Base-by-base conservation (phyloP, 2,797 vertebrate species). In the Labeo calbasu region DNA sequence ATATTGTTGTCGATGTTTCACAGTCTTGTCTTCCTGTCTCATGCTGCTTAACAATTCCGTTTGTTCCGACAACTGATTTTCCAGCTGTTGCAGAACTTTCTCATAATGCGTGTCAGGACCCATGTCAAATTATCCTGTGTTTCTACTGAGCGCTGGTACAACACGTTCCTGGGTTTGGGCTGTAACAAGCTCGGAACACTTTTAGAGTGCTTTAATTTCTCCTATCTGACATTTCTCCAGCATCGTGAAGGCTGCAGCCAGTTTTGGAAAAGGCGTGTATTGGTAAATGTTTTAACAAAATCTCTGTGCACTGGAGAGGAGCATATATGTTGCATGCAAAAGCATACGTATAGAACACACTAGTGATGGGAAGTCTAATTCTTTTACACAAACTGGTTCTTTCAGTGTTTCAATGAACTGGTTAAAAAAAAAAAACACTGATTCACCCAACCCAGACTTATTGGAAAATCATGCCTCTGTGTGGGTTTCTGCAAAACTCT, bases 31-130 rank as follows among this genome's bases (percentile, higher is more conserved):
- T 50, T 76, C 50, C 53, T 66, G 46, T 76, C 53, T 32, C 21
- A 76, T 25, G 63, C 61, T 81, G 50, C 43, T 85, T 43, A 81
- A 69, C 61, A 77, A 61, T 81, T 70, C 43, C 43, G 63, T 66
- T 69, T 40, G 50, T n/a, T 75, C 59, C n/a, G 9, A 69, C 72
- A 51, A 69, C 81, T 69, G 83, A 63, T 63, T 72, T 69, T 43
- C 4, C 76, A 43, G 84, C 81, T 59, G 68, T 50, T 72, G 57
- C 55, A 66, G 69, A 50, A 48, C 50, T 76, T 40, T 69, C 40
- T 76, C 36, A 15, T 63, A 82, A 63, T 80, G 25, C 2, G 43
- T 70, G 65, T 76, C 61, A 65, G 61, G 25, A 17, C 14, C 61
- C 25, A 65, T 65, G 25, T 28, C 46, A 57, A 80, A 36, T 76